A percentile compares a stretch with the other conserved stretches of the same genome.
Conservation (phyloP, 2,888 invertebrate genomes). For the Nomada goodeniana region DNA sequence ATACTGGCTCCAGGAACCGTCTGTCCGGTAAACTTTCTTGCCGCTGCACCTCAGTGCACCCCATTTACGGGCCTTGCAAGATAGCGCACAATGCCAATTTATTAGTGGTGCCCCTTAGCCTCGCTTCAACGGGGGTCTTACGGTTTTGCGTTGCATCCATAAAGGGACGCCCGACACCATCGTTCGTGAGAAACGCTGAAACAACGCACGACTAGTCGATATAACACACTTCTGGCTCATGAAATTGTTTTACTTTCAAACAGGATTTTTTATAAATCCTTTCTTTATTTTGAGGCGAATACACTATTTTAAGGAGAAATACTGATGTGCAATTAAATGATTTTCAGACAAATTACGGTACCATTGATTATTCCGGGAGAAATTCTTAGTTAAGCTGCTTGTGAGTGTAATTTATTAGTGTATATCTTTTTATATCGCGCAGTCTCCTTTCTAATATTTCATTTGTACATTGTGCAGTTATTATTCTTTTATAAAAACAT, state of each 20-base stretch:
- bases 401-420: no score
- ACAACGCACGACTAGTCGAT: slow-evolving; percentile 15
- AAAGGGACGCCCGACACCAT: slow-evolving; percentile 72
- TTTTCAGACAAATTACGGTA: no score
- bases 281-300: not conserved
- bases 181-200: slow-evolving; percentile 76
- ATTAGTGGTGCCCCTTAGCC: slow-evolving; percentile 81
- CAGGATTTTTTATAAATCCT: not conserved
- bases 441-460: no score
- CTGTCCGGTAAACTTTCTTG: slow-evolving; percentile 77
- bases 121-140: slow-evolving; percentile 75
- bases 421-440: no score
- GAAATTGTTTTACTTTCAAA: not conserved
- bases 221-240: not conserved
- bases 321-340: no score
- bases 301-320: not conserved
- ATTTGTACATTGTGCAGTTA: no score
- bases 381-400: no score
- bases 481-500: no score
- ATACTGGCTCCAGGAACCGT: slow-evolving; percentile 74
- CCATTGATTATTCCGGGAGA: no score
- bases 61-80: slow-evolving; percentile 77
- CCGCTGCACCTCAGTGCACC: slow-evolving; percentile 67
- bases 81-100: slow-evolving; percentile 81
- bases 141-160: slow-evolving; percentile 68